Evolutionary conservation across 2,113 vertebrate species (phyloP).

Genomic region (Zosterops pallidus): DNA sequence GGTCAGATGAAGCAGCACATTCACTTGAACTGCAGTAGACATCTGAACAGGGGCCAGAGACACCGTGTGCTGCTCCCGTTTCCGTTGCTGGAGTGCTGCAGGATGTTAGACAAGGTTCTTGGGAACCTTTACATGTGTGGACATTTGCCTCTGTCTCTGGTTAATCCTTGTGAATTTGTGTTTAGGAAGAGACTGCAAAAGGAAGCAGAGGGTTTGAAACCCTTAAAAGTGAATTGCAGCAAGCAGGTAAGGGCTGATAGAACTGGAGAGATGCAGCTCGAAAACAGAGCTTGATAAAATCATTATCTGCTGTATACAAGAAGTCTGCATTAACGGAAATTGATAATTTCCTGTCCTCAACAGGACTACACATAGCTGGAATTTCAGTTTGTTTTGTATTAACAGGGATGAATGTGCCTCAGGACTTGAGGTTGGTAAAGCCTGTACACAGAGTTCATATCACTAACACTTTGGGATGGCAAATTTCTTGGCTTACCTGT

Average conservation of each 20-base stretch:
- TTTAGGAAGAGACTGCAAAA: not conserved
- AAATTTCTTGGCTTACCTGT: not conserved
- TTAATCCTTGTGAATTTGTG: not conserved
- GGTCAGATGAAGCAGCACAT: not conserved
- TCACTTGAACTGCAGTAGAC: slow-evolving; percentile 1
- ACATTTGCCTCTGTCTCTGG: not conserved
- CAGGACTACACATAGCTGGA: not conserved
- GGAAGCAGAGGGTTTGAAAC: not conserved
- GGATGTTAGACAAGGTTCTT: not conserved
- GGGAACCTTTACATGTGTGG: not conserved
- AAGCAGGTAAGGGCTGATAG: not conserved
- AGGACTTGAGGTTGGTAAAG: not conserved
- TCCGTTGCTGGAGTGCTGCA: not conserved
- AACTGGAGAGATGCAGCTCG: not conserved
- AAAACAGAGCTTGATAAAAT: not conserved
- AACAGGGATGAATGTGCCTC: not conserved
- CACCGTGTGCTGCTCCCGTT: not conserved
- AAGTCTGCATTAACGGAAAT: not conserved
- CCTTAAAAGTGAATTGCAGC: not conserved
- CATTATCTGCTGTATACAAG: not conserved
- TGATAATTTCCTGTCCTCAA: not conserved
- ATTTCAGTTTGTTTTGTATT: not conserved
- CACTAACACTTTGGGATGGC: not conserved
- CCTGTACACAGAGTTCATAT: not conserved
- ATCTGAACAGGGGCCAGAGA: not conserved